Conservation (phyloP, 2,113 vertebrate genomes). For the Rhinolophus sinicus region DNA sequence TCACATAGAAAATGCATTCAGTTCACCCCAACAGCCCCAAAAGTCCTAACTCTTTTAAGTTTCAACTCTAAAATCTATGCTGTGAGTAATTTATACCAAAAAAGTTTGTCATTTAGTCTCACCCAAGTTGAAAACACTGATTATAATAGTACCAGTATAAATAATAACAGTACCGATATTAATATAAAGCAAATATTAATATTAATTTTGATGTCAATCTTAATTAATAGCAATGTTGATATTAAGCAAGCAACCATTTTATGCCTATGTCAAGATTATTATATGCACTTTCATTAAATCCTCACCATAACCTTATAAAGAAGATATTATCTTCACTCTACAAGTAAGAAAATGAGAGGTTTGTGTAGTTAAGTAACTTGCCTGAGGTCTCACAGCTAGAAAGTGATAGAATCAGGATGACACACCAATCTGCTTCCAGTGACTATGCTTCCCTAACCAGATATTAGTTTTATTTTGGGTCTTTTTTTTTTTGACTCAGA, state of each 20-base stretch:
- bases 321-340: neutral
- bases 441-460: neutral
- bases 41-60: neutral
- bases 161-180: neutral
- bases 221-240: neutral
- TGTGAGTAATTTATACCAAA: neutral
- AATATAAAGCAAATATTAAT: neutral
- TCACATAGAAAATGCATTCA: neutral
- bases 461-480: neutral
- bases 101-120: neutral
- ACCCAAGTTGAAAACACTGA: neutral
- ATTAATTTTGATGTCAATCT: neutral
- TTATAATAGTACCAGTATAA: neutral
- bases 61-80: neutral
- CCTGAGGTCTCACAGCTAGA: neutral
- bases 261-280: neutral
- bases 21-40: neutral
- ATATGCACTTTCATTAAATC: neutral
- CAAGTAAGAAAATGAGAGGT: neutral
- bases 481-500: slow-evolving; percentile 23
- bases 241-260: neutral
- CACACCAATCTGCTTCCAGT: neutral
- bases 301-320: neutral
- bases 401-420: neutral
- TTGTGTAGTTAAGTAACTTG: neutral